Base-by-base conservation (phyloP, 2,797 vertebrate species). In the Lepilemur ruficaudatus region DNA sequence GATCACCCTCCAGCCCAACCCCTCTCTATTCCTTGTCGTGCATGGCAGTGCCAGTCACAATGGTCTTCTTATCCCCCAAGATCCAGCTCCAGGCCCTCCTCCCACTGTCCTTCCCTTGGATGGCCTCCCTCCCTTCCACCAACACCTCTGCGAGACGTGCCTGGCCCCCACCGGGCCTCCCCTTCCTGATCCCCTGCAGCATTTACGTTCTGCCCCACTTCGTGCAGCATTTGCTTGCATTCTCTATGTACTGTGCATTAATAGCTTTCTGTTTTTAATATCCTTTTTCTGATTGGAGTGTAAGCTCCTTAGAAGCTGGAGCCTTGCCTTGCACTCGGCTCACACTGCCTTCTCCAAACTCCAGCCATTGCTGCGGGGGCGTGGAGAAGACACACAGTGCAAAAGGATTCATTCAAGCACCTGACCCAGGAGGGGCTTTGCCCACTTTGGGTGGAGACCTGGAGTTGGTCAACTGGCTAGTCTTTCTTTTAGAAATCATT, bases 261-360 rank as follows among this genome's bases (percentile, higher is more conserved):
- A 57, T 28, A 91, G 91, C 83, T 91, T 78, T 89, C 92, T 86
- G 52, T 52, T 95, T 81, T 52, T 59, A 73, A 75, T n/a, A 83
- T 17, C 63, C 41, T 81, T 72, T 89, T 70, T 30, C 91, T 65
- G 90, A 70, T 78, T 78, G 78, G 43, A 48, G 2, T 55, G 55
- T 72, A 89, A 93, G 73, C 88, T 82, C 67, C 89, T 96, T 91
- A 70, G 80, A 87, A 80, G 75, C 76, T 13, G 12, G 63, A 41
- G 8, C n/a, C 38, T 6, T 12, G 78, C 75, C 89, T 95, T 35
- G 14, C 22, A n/a, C 55, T 94, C 82, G 10, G 41, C 41, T 86
- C 57, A 38, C 3, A 17, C 63, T 7, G 30, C 61, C 25, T 38
- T 46, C 11, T 57, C 48, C 43, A 57, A 52, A 79, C 15, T 57